Percentiles rank a stretch among this genome's conserved stretches.
These are phyloP conservation scores for Euphydryas editha DNA, from an alignment of 2,888 invertebrate genomes.

Conservation along the genomic window DNA sequence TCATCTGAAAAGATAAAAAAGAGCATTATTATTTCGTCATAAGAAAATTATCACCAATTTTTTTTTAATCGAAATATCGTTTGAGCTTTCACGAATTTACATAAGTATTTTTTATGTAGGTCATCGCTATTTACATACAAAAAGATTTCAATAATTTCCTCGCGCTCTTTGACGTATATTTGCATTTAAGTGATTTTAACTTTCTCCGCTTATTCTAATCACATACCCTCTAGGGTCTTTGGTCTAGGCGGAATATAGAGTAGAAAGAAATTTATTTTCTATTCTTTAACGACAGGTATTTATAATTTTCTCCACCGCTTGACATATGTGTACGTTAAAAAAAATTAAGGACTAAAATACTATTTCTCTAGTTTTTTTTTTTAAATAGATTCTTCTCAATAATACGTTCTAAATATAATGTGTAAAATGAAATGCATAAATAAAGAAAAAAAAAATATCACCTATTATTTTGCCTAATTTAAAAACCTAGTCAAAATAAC, in stretches of 20 bases:
- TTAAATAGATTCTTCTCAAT: no score
- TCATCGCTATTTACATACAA: conserved; percentile 29
- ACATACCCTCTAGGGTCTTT: conserved; percentile 26
- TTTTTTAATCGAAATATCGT: background rate
- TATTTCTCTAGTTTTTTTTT: no score
- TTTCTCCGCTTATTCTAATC: conserved; percentile 34
- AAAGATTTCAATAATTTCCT: conserved; percentile 25
- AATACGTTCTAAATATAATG: no score
- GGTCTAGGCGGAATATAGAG: conserved; percentile 14
- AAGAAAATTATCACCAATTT: background rate
- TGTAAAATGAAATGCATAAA: no score
- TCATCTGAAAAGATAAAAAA: conserved; percentile 63
- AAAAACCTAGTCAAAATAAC: no score
- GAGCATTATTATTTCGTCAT: background rate
- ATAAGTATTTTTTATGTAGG: conserved; percentile 20
- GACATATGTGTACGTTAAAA: background rate
- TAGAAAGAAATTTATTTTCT: conserved; percentile 18
- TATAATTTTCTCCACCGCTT: background rate
- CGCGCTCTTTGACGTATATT: conserved; percentile 23
- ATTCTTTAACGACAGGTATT: background rate
- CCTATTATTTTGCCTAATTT: no score
- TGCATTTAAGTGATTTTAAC: conserved; percentile 33
- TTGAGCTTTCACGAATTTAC: conserved; percentile 25
- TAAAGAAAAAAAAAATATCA: no score
- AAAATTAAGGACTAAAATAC: no score